Evolutionary conservation across 1,140 invertebrate genomes (phyloP).

Genomic region (Drosophila santomea): DNA sequence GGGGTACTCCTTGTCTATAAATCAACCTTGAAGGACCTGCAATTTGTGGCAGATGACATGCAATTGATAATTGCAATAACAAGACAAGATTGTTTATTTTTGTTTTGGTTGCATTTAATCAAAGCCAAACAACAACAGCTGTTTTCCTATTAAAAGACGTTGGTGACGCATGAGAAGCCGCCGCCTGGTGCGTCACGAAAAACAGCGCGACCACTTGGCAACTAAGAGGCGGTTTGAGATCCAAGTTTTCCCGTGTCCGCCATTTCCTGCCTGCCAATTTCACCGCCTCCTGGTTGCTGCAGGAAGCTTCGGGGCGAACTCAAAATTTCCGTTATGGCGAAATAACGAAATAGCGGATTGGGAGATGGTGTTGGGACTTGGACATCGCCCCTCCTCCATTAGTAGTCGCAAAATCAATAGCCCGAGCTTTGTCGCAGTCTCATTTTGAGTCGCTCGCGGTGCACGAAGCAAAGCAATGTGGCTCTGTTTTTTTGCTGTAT

Average conservation of each 20-base stretch:
- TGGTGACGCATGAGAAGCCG: constrained; percentile 44
- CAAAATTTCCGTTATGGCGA: constrained; percentile 48
- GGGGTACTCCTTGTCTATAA: constrained; percentile 6
- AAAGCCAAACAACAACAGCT: constrained; percentile 28
- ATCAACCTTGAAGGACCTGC: constrained; percentile 50
- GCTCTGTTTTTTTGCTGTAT: constrained; percentile 14
- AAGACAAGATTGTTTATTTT: constrained; percentile 15
- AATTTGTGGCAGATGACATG: constrained; percentile 12
- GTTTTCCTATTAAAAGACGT: constrained; percentile 9
- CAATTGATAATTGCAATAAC: constrained; percentile 50
- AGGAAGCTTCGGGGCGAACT: constrained; percentile 15
- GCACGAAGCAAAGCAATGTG: constrained; percentile 7
- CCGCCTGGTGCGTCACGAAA: constrained; percentile 22
- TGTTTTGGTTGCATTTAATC: constrained; percentile 5
- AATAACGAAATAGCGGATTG: constrained; percentile 23
- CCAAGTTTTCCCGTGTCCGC: neutral
- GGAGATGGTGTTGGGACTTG: neutral
- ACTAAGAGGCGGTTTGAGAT: constrained; percentile 6
- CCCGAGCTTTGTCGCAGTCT: constrained; percentile 20
- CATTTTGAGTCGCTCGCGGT: constrained; percentile 11
- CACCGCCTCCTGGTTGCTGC: constrained; percentile 4
- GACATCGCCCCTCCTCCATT: constrained; percentile 1
- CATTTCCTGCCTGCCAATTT: constrained; percentile 6
- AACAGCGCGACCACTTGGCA: constrained; percentile 19
- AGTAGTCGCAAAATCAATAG: constrained; percentile 37